Percentiles rank a stretch among this genome's conserved stretches.
Evolutionary conservation across 2,797 vertebrate genomes (phyloP).

Genomic region (Syngnathus rostellatus): DNA sequence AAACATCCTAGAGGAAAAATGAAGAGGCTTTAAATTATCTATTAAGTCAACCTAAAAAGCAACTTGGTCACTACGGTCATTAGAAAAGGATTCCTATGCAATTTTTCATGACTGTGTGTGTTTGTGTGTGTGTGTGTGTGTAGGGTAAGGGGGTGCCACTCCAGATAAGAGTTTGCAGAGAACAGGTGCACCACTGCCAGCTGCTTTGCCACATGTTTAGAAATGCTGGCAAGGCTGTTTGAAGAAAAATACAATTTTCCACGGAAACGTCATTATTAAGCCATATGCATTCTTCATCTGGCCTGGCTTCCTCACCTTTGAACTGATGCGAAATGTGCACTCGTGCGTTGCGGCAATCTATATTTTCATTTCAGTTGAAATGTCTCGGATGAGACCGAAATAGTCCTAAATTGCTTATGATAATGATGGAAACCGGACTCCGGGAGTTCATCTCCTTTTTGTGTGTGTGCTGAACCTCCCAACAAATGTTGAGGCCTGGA

Average conservation of each 20-base stretch:
- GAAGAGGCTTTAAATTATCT: background rate
- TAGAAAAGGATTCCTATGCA: background rate
- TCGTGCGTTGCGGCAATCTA: constrained; percentile 30
- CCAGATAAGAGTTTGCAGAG: constrained; percentile 27
- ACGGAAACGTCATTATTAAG: constrained; percentile 40
- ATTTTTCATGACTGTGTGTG: background rate
- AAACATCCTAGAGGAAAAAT: constrained; percentile 12
- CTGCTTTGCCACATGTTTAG: constrained; percentile 42
- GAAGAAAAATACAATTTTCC: constrained; percentile 18
- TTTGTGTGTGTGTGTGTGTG: constrained; percentile 9
- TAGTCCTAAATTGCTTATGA: constrained; percentile 13
- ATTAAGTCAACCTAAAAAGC: background rate
- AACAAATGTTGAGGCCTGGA: constrained; percentile 33
- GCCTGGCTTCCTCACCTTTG: constrained; percentile 38
- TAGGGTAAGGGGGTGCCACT: constrained; percentile 14
- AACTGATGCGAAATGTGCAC: constrained; percentile 42
- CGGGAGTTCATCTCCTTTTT: background rate
- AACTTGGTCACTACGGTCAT: background rate
- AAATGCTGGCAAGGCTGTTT: constrained; percentile 30
- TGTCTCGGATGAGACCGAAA: constrained; percentile 11
- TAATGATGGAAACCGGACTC: constrained; percentile 11
- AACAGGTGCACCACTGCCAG: constrained; percentile 30
- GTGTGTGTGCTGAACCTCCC: background rate
- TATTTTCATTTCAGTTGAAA: constrained; percentile 10
- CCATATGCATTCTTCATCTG: constrained; percentile 27